Evolutionary conservation across 2,113 vertebrate genomes (phyloP).

Genomic region (Cavia porcellus): DNA sequence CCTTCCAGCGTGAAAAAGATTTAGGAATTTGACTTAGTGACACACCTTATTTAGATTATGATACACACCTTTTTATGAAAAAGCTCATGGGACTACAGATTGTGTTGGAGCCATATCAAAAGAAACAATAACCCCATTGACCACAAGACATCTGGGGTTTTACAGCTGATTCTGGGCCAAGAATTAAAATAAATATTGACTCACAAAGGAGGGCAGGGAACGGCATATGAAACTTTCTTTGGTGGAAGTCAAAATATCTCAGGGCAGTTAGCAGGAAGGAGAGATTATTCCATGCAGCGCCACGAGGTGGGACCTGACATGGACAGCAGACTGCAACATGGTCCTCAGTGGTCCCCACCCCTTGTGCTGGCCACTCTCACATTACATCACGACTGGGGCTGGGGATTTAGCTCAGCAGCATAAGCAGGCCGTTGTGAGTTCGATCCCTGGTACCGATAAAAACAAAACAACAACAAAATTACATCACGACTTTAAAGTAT

Average conservation of each 20-base stretch:
- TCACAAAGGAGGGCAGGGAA: background rate
- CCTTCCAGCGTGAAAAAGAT: background rate
- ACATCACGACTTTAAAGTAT: background rate
- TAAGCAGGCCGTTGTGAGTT: too few relatives aligned
- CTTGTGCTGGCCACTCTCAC: background rate
- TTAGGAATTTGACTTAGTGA: background rate
- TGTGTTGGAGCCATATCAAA: background rate
- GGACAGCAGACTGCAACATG: background rate
- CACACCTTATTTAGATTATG: background rate
- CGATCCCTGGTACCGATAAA: too few relatives aligned
- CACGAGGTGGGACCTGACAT: background rate
- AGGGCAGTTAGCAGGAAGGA: background rate
- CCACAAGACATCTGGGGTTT: background rate
- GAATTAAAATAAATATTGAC: constrained; percentile 49
- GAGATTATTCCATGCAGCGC: background rate
- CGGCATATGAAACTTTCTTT: background rate
- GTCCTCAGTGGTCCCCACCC: too few relatives aligned
- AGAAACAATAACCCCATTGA: background rate
- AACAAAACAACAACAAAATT: too few relatives aligned
- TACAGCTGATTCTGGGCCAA: background rate
- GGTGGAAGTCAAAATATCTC: background rate
- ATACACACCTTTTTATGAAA: background rate
- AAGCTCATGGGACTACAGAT: background rate
- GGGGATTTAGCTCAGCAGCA: too few relatives aligned
- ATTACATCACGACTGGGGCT: background rate